Conservation (phyloP, 2,113 vertebrate genomes). For the Trichomycterus rosablanca region DNA sequence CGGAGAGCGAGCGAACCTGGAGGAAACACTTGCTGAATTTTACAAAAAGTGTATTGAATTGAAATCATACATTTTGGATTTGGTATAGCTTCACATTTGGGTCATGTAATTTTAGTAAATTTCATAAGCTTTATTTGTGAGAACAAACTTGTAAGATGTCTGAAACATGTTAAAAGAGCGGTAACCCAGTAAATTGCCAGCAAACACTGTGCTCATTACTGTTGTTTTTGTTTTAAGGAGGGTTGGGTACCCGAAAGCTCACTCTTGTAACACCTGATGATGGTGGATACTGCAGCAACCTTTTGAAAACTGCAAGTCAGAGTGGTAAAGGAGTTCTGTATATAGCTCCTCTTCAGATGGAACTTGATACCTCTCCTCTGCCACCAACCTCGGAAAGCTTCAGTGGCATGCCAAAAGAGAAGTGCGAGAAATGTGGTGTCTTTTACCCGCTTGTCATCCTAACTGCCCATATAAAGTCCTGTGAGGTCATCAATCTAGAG, state of each 20-base stretch:
- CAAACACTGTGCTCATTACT: neutral
- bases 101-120: no score
- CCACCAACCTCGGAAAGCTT: no score
- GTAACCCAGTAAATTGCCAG: neutral
- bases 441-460: no score
- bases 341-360: conserved; percentile 12
- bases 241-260: neutral
- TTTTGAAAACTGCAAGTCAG: neutral
- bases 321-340: conserved; percentile 1
- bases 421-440: no score
- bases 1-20: no score
- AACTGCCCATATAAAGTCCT: no score
- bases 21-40: no score
- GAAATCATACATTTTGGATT: neutral
- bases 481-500: neutral
- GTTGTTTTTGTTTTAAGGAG: neutral
- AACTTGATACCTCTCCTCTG: conserved; percentile 7
- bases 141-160: neutral
- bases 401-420: no score
- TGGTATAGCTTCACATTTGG: no score
- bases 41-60: neutral
- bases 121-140: neutral
- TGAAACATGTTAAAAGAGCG: neutral
- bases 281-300: neutral
- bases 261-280: neutral